Evolutionary conservation across 2,113 vertebrate species (phyloP), one percentile per base, ranked within the genome.

Genomic region (Pangasianodon gigas): DNA sequence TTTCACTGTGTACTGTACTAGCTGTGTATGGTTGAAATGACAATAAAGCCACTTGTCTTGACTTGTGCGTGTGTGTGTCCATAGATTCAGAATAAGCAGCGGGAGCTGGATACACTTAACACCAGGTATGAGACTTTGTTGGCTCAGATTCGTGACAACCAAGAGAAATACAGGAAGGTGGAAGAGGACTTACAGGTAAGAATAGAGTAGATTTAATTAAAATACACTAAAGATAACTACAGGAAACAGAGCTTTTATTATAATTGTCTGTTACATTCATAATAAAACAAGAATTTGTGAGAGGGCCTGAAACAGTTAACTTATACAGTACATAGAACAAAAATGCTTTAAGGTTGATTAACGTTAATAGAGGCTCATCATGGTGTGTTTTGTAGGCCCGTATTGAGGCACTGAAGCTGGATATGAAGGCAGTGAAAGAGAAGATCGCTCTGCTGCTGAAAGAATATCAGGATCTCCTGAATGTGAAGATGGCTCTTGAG

Each of bases 401-500:
- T 71, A 95, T 91, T 1, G 92, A 95, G 13, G 87, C 86, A 0
- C 87, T 91, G 1, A 94, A 95, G 51, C 74, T 94, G 6, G 91
- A 95, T 4, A 89, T 96, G 89, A 95, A 93, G 85, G 84, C 90
- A 9, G 94, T 93, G 19, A 95, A 95, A 80, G 94, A 94, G 90
- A 97, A 96, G 93, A 96, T 96, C 56, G 93, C 94, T 62, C 90
- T 95, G 84, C 93, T 96, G 87, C 90, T 97, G 81, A 88, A 94
- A 32, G 96, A 97, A 92, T 96, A 97, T 90, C 96, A 97, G 92
- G 95, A 96, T 18, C 92, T 96, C 46, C 94, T 97, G 11, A 96
- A 96, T 52, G 77, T 94, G 11, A 97, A 97, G 91, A 96, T 97
- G 96, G 93, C 96, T 51, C 91, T 97, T 56, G 96, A 97, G 88